phyloP scores from a whole-genome alignment of 2,888 invertebrate species.

The Aelia acuminata region DNA sequence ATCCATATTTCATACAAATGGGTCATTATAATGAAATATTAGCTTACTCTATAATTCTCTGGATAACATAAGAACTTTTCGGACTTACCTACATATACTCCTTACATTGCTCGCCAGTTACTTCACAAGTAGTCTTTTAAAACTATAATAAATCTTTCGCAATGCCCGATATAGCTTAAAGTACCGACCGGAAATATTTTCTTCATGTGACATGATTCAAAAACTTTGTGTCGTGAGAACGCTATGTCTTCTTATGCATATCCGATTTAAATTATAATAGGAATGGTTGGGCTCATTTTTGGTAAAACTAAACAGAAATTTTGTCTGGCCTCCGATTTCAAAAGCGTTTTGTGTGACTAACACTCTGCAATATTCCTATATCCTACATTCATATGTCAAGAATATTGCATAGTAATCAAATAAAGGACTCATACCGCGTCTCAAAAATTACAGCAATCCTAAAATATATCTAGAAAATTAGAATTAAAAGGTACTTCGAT shows the following conservation, averaged over 20 bases:
- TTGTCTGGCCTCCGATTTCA: no score
- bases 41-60: neutral
- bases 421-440: no score
- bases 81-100: neutral
- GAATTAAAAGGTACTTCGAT: no score
- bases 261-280: neutral
- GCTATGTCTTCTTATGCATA: neutral
- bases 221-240: neutral
- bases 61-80: neutral
- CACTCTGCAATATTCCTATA: no score
- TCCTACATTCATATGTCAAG: no score
- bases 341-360: no score
- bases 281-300: neutral
- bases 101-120: neutral
- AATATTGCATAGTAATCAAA: no score
- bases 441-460: no score
- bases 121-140: neutral
- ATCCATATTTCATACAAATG: no score
- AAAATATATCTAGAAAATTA: no score
- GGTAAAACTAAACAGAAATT: no score
- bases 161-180: neutral
- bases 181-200: neutral
- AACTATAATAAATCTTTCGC: neutral
- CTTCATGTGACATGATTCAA: neutral
- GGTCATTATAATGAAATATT: neutral